These are phyloP conservation scores for Procambarus virginalis DNA, from an alignment of 1,140 invertebrate genomes.

Conservation along the genomic window DNA sequence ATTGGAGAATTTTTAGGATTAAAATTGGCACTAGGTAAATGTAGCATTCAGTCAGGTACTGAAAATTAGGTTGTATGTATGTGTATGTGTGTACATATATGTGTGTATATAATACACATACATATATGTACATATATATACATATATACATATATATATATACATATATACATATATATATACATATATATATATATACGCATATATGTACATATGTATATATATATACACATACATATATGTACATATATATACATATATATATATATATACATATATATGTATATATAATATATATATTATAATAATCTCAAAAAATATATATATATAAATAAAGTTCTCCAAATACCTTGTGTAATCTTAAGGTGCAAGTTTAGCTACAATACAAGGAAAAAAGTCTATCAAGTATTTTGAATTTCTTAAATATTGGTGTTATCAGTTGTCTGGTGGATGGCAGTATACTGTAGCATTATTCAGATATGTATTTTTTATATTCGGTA, in stretches of 20 bases:
- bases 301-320: too few relatives aligned
- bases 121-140: too few relatives aligned
- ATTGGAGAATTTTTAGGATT: neutral
- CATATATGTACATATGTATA: too few relatives aligned
- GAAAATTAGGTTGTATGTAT: neutral
- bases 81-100: too few relatives aligned
- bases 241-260: too few relatives aligned
- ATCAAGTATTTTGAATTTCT: constrained; percentile 13
- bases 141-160: too few relatives aligned
- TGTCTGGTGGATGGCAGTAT: neutral
- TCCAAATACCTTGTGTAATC: neutral
- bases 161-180: too few relatives aligned
- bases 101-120: neutral
- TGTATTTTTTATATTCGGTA: constrained; percentile 4
- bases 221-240: neutral
- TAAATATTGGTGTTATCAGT: neutral
- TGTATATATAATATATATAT: too few relatives aligned
- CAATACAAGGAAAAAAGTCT: neutral
- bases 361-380: neutral
- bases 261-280: too few relatives aligned
- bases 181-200: too few relatives aligned
- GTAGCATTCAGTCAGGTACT: constrained; percentile 7
- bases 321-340: neutral
- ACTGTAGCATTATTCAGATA: neutral
- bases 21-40: neutral